Base-by-base conservation (phyloP, 1,140 invertebrate species). In the Trinorchestia longiramus region DNA sequence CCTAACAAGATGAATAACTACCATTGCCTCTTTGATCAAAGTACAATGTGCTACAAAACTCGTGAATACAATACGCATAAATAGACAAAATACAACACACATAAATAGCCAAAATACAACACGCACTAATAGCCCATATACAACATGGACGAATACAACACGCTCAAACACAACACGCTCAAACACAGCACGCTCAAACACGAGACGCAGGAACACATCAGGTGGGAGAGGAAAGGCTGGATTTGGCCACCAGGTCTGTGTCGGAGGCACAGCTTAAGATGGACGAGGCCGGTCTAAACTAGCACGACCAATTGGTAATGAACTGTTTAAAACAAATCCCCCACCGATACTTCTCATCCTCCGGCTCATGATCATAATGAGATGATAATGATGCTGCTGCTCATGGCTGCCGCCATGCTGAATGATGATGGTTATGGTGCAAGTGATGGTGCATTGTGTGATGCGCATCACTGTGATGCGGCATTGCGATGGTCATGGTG, bases 381-480 rank as follows among this genome's bases (percentile, higher is more conserved):
- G 62, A 43, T 53, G 42, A 6, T 95, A 4, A 43, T 95, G 92
- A 95, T 95, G 92, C 11, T 95, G 92, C 28, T 95, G 92, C 44
- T 95, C n/a, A 41, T 95, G 92, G 53, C 43, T 28, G 11, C 36
- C 11, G 11, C 36, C 15, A 77, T 77, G 62, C 62, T 77, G 62
- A 11, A 28, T 77, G 62, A 15, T 77, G 62, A 77, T 28, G 11
- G 47, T 19, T 19, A 28, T 77, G 62, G 15, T 77, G 15, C 62
- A 77, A 1, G 15, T 77, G 62, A 77, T 36, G 28, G 62, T 77
- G 62, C 47, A 77, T 11, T 23, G 11, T 19, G 62, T 36, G 28
- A 77, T 77, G 62, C 47, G 47, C 47, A 77, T 36, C 11, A 77
- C 62, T 28, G 62, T 36, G 28, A 11, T 77, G 62, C 62, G 3